A percentile compares a stretch with the other conserved stretches of the same genome.
Conservation (phyloP, 2,113 vertebrate species). For the Chloroceryle aenea region DNA sequence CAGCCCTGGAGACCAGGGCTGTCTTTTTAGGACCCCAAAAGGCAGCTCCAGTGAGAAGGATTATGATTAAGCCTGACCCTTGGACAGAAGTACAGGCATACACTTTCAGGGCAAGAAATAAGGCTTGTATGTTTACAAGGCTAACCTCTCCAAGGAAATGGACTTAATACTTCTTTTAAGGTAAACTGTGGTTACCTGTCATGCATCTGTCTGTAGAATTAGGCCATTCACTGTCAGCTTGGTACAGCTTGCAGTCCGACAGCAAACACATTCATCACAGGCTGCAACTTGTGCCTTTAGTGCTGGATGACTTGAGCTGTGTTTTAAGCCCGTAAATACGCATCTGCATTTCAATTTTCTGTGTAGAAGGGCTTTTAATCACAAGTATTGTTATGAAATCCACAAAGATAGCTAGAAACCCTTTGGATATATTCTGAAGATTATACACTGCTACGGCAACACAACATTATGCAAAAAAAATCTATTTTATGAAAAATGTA, state of each 20-base stretch:
- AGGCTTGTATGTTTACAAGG: not conserved
- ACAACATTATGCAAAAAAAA: not conserved
- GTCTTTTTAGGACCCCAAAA: not conserved
- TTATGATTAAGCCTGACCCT: rapidly evolving
- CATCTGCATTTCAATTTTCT: not conserved
- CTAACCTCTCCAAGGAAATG: not conserved
- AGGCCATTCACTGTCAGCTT: not conserved
- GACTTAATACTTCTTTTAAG: not conserved
- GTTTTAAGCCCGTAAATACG: not conserved
- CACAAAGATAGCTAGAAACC: not conserved
- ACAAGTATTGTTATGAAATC: not conserved
- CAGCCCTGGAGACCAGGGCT: not conserved
- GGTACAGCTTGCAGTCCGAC: not conserved
- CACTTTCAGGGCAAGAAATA: not conserved
- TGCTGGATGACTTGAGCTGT: not conserved
- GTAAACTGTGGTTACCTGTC: not conserved
- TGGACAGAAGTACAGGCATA: not conserved
- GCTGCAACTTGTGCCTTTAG: not conserved
- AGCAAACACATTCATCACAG: not conserved
- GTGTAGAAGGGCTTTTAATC: not conserved
- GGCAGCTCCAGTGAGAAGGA: not conserved
- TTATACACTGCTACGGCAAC: not conserved
- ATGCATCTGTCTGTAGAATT: not conserved
- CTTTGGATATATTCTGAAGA: not conserved
- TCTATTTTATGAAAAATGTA: not conserved